Evolutionary conservation across 2,113 vertebrate species (phyloP).

Genomic region (Thalassoma bifasciatum): DNA sequence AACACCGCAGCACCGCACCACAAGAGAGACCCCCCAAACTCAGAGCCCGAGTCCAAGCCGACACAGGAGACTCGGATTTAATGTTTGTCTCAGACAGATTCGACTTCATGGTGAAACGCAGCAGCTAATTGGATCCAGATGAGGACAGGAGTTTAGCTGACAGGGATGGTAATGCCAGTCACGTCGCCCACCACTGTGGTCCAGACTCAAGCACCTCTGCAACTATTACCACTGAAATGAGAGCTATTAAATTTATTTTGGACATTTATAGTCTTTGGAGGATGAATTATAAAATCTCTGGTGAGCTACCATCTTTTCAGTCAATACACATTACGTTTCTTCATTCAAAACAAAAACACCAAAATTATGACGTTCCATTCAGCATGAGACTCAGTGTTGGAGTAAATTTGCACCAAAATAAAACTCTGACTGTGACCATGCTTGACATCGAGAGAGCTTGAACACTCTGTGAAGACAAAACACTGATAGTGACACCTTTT

Average conservation of each 20-base stretch:
- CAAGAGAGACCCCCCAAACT: slow-evolving; percentile 72
- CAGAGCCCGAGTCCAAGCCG: slow-evolving; percentile 45
- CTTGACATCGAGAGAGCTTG: too few relatives aligned
- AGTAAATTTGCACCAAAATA: too few relatives aligned
- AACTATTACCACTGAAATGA: neutral
- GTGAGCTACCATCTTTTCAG: neutral
- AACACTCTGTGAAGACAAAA: too few relatives aligned
- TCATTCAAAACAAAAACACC: too few relatives aligned
- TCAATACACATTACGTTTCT: too few relatives aligned
- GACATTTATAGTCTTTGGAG: neutral
- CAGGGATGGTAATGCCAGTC: neutral
- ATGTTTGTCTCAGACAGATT: slow-evolving; percentile 58
- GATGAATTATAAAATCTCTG: neutral
- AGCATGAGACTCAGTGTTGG: too few relatives aligned
- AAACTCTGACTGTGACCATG: too few relatives aligned
- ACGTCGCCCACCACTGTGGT: neutral
- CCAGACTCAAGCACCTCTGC: neutral
- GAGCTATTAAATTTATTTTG: neutral
- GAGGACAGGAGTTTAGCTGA: neutral
- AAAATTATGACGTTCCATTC: too few relatives aligned
- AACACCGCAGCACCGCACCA: slow-evolving; percentile 49
- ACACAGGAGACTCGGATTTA: slow-evolving; percentile 47
- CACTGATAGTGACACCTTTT: too few relatives aligned
- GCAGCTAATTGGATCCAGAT: slow-evolving; percentile 67
- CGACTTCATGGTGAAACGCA: slow-evolving; percentile 40